phyloP scores from a whole-genome alignment of 2,113 vertebrate species.

The Bos indicus region DNA sequence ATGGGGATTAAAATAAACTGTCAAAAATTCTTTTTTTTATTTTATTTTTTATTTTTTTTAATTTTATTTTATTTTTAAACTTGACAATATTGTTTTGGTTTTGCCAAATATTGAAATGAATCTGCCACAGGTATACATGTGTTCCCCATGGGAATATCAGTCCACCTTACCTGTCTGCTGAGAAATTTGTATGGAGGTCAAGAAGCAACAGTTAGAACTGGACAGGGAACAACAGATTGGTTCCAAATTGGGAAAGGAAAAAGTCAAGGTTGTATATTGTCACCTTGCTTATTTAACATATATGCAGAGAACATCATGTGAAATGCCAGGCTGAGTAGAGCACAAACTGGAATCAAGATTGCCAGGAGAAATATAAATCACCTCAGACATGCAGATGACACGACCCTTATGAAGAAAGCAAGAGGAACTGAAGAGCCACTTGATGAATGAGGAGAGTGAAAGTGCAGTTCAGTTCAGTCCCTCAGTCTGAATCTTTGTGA shows the following conservation, averaged over 20 bases:
- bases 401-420: neutral
- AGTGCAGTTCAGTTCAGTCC: neutral
- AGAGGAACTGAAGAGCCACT: neutral
- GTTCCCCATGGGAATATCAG: neutral
- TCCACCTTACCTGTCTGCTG: neutral
- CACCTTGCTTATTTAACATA: neutral
- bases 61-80: too few species aligned
- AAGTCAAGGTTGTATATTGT: neutral
- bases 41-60: too few species aligned
- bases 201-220: neutral
- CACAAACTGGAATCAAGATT: neutral
- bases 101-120: too few species aligned
- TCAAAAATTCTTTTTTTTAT: neutral
- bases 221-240: neutral
- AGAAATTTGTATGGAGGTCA: neutral
- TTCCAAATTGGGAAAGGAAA: neutral
- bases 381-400: neutral
- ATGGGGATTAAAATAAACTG: neutral
- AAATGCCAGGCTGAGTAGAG: neutral
- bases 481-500: neutral
- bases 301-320: fast-evolving
- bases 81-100: too few species aligned
- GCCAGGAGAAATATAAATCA: neutral
- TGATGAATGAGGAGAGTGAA: neutral
- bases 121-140: too few species aligned